Evolutionary conservation across 2,113 vertebrate species (phyloP).

Genomic region (Neopipo cinnamomea): DNA sequence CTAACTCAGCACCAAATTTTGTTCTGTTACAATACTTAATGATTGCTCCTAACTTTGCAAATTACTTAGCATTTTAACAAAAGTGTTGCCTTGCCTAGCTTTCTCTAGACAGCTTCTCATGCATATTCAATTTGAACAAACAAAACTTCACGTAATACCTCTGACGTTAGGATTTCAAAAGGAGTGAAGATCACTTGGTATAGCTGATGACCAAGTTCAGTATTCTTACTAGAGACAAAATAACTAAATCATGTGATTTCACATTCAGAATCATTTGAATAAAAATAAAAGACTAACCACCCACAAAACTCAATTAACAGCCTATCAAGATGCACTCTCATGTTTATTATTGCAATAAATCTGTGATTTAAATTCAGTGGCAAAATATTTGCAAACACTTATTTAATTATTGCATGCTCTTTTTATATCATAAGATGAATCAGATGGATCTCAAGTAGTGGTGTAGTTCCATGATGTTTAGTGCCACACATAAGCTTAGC

Average conservation of each 20-base stretch:
- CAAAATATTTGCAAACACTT: constrained; percentile 49
- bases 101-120: constrained; percentile 69
- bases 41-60: background rate
- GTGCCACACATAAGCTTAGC: background rate
- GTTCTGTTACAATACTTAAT: background rate
- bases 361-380: constrained; percentile 5
- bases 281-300: background rate
- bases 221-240: constrained; percentile 31
- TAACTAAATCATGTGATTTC: background rate
- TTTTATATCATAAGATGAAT: background rate
- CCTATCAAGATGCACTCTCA: background rate
- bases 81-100: background rate
- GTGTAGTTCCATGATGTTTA: background rate
- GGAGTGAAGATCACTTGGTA: background rate
- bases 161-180: constrained; percentile 37
- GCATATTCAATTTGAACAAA: constrained; percentile 56
- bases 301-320: background rate
- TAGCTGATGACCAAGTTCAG: background rate
- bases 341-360: constrained; percentile 29
- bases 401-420: background rate
- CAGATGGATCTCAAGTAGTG: background rate
- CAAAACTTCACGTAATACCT: background rate
- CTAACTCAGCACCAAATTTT: background rate
- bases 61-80: background rate
- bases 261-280: background rate